phyloP scores from a whole-genome alignment of 2,888 invertebrate species.

The Caenorhabditis sp. region DNA sequence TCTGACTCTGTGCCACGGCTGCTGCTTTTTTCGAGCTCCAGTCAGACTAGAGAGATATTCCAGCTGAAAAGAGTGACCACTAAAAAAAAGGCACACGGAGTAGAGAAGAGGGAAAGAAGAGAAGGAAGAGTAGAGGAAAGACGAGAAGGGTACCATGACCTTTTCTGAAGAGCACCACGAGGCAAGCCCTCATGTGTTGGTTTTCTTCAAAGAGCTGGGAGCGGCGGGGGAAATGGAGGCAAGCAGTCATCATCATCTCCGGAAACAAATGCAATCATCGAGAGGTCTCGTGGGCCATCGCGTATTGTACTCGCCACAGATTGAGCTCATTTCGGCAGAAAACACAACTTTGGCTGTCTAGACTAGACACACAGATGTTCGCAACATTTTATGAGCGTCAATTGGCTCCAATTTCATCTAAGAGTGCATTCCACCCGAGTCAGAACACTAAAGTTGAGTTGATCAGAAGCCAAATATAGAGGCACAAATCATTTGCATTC shows the following conservation, averaged over 20 bases:
- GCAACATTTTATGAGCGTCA: conserved; percentile 9
- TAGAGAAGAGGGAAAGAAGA: background rate
- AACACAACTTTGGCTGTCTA: conserved; percentile 19
- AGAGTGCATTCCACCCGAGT: conserved; percentile 7
- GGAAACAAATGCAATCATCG: conserved; percentile 26
- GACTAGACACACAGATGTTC: conserved; percentile 18
- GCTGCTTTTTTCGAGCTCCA: background rate
- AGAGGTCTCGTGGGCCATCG: background rate
- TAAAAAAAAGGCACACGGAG: conserved; percentile 32
- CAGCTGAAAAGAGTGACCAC: conserved; percentile 27
- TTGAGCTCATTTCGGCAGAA: conserved; percentile 7
- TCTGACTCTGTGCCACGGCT: conserved; percentile 18
- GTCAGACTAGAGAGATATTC: conserved; percentile 22
- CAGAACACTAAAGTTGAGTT: background rate
- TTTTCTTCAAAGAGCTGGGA: background rate
- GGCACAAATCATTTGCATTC: no score
- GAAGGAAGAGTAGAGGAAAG: conserved; percentile 6
- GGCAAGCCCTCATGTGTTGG: conserved; percentile 23
- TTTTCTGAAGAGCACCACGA: conserved; percentile 51
- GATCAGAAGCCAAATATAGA: conserved; percentile 21
- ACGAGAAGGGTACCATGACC: conserved; percentile 43
- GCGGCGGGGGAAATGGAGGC: conserved; percentile 2
- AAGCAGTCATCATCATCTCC: conserved; percentile 7
- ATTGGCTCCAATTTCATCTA: conserved; percentile 20
- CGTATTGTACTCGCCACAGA: conserved; percentile 5